A percentile compares a stretch with the other conserved stretches of the same genome.
These are phyloP conservation scores for Machimus atricapillus DNA, from an alignment of 2,888 invertebrate species.

Conservation along the genomic window DNA sequence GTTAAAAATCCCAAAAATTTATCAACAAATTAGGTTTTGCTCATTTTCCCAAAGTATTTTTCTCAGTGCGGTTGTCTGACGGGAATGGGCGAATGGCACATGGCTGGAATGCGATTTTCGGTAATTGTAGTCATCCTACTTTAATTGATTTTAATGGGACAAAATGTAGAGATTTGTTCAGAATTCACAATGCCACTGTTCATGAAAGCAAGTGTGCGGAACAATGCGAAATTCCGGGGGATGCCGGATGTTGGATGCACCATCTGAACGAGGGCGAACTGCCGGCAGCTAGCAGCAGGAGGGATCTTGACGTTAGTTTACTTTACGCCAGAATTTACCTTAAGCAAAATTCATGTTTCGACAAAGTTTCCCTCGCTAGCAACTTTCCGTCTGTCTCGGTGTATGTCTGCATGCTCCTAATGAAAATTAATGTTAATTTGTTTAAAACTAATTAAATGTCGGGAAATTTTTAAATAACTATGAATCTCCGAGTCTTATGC, in stretches of 20 bases:
- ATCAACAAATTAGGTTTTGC: no score
- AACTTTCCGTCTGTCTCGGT: not conserved
- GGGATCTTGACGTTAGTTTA: slow-evolving; percentile 9
- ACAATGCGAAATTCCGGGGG: not conserved
- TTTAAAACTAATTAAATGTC: slow-evolving; percentile 59
- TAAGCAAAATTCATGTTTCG: slow-evolving; percentile 44
- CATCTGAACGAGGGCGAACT: not conserved
- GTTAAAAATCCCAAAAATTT: no score
- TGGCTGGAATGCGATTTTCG: not conserved
- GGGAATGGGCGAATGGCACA: not conserved
- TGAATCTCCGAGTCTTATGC: slow-evolving; percentile 46
- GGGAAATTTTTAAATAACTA: slow-evolving; percentile 45
- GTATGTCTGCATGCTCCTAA: slow-evolving; percentile 48
- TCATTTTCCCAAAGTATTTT: no score
- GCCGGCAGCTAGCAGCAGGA: not conserved
- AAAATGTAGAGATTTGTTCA: slow-evolving; percentile 18
- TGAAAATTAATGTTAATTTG: slow-evolving; percentile 60
- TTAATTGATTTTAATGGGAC: slow-evolving; percentile 33
- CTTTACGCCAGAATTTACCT: slow-evolving; percentile 15
- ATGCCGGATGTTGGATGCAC: not conserved
- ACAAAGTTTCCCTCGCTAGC: slow-evolving; percentile 3
- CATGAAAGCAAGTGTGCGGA: not conserved
- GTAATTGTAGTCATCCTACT: slow-evolving; percentile 17
- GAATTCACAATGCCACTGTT: not conserved
- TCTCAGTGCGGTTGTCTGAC: not conserved